A percentile compares a stretch with the other conserved stretches of the same genome.
Conservation (phyloP, 2,113 vertebrate species). For the Anoura caudifer region DNA sequence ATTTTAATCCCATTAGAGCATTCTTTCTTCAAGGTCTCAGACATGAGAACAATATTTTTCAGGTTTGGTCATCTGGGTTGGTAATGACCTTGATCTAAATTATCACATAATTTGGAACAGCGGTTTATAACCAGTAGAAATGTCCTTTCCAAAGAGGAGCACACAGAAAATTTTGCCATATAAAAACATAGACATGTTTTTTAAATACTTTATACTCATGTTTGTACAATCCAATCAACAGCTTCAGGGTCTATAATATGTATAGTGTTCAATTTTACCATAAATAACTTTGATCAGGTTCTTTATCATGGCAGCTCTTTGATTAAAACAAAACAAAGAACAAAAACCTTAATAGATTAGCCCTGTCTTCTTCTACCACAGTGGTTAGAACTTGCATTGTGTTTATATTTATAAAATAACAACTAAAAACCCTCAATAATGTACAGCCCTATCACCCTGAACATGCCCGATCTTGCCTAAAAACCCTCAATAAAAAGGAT, state of each 20-base stretch:
- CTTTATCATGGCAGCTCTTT: background rate
- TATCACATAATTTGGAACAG: conserved; percentile 40
- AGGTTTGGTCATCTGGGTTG: conserved; percentile 61
- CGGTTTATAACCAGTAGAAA: conserved; percentile 38
- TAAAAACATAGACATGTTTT: conserved; percentile 10
- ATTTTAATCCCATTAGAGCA: conserved; percentile 63
- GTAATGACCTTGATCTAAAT: conserved; percentile 71
- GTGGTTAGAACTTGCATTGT: background rate
- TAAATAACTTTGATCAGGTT: background rate
- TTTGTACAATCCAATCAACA: background rate
- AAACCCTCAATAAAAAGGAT: background rate
- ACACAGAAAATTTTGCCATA: background rate
- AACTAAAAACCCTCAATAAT: background rate
- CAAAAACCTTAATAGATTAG: background rate
- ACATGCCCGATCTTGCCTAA: background rate
- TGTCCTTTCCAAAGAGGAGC: conserved; percentile 38
- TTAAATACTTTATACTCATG: background rate
- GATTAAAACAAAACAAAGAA: background rate
- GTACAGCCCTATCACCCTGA: no score
- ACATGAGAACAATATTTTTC: conserved; percentile 62
- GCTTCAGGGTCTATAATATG: background rate
- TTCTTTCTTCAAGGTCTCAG: conserved; percentile 60
- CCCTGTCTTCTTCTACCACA: background rate
- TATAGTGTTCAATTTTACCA: background rate
- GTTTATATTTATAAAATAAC: conserved; percentile 18